Percentiles rank a stretch among this genome's conserved stretches.
These are phyloP conservation scores for Leucoraja ocellata DNA, from an alignment of 2,797 vertebrate genomes.

Conservation along the genomic window DNA sequence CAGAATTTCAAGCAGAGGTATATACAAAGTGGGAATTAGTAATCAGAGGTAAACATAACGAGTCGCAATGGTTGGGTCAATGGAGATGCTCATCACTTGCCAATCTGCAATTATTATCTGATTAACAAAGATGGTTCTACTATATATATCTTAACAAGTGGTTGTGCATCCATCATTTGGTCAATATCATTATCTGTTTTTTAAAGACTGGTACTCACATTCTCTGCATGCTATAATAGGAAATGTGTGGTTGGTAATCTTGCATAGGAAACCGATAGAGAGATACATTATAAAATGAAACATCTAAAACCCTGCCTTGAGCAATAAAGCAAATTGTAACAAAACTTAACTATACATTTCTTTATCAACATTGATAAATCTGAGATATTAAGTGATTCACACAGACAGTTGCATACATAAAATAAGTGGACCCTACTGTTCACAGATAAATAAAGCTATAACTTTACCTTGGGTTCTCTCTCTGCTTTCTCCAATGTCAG, in stretches of 20 bases:
- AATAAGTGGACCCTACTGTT: neutral
- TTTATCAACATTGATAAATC: neutral
- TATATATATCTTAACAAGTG: neutral
- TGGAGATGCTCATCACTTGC: too few species aligned
- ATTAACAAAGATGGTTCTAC: neutral
- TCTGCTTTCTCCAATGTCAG: conserved; percentile 82
- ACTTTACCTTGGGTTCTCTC: conserved; percentile 72
- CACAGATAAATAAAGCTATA: neutral
- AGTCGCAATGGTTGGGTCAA: neutral
- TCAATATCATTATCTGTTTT: neutral
- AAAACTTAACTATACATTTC: neutral
- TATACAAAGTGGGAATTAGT: neutral
- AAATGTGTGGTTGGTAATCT: neutral
- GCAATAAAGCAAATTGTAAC: neutral
- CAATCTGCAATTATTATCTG: too few species aligned
- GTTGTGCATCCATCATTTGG: neutral
- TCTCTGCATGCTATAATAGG: neutral
- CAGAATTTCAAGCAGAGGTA: neutral
- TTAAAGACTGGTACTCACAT: neutral
- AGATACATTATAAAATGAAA: neutral
- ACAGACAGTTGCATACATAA: neutral
- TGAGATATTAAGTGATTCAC: neutral
- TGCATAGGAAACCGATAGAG: too few species aligned
- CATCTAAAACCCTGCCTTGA: neutral
- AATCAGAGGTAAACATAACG: neutral